Percentiles rank a stretch among this genome's conserved stretches.
These are phyloP conservation scores for Fragum fragum DNA, from an alignment of 2,888 invertebrate genomes.

Conservation along the genomic window DNA sequence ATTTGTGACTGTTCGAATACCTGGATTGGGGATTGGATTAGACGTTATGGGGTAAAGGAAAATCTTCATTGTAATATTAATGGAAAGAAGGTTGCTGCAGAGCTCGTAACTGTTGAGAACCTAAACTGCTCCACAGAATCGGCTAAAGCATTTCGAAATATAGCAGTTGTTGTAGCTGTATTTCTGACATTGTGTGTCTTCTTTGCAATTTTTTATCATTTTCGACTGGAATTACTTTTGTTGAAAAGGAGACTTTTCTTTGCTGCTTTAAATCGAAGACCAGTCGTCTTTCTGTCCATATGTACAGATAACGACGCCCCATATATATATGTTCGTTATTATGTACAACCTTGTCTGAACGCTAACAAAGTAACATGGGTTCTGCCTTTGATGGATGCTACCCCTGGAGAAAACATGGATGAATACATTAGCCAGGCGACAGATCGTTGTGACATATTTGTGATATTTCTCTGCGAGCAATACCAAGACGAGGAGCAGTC, in stretches of 20 bases:
- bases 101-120: background rate
- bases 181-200: background rate
- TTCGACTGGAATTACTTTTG: background rate
- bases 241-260: background rate
- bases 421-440: background rate
- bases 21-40: constrained; percentile 51
- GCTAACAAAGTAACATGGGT: background rate
- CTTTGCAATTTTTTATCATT: background rate
- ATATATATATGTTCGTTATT: background rate
- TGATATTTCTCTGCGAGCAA: constrained; percentile 23
- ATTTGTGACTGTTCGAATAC: constrained; percentile 41
- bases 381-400: constrained; percentile 6
- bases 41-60: constrained; percentile 4
- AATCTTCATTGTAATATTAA: constrained; percentile 23
- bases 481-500: constrained; percentile 7
- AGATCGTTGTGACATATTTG: background rate
- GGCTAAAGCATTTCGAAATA: background rate
- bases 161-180: background rate
- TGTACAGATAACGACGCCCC: constrained; percentile 15
- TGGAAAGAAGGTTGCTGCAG: constrained; percentile 5
- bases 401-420: background rate
- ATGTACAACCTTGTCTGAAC: background rate
- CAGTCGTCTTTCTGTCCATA: constrained; percentile 22
- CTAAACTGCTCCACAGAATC: background rate
- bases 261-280: background rate